These are phyloP conservation scores for Cerceris rybyensis DNA, from an alignment of 2,888 invertebrate genomes.

Conservation along the genomic window DNA sequence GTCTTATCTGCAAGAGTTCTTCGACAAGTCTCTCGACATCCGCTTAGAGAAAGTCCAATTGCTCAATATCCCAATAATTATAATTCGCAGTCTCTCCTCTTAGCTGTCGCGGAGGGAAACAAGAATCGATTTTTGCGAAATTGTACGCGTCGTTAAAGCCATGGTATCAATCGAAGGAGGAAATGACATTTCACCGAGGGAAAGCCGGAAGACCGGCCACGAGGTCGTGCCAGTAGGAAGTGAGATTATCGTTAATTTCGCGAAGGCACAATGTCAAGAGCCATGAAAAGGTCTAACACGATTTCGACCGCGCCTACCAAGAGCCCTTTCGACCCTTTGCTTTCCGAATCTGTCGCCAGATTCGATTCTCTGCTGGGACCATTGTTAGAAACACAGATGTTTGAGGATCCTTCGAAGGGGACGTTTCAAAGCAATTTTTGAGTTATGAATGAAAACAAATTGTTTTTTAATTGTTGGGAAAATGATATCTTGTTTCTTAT, in stretches of 20 bases:
- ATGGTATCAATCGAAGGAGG: slow-evolving; percentile 57
- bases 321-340: too few relatives aligned
- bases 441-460: too few relatives aligned
- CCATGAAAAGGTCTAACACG: slow-evolving; percentile 36
- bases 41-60: slow-evolving; percentile 29
- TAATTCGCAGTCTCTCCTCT: slow-evolving; percentile 7
- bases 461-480: too few relatives aligned
- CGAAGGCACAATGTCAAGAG: slow-evolving; percentile 54
- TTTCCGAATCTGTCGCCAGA: background rate
- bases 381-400: too few relatives aligned
- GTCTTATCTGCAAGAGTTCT: background rate
- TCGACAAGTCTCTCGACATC: background rate
- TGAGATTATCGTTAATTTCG: slow-evolving; percentile 29
- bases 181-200: slow-evolving; percentile 70
- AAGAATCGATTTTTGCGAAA: slow-evolving; percentile 57
- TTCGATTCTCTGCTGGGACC: too few relatives aligned
- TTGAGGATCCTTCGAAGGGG: too few relatives aligned
- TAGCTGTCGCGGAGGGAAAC: slow-evolving; percentile 14
- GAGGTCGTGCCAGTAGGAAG: slow-evolving; percentile 54
- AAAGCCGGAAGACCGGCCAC: slow-evolving; percentile 71
- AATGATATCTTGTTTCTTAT: too few relatives aligned
- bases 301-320: background rate
- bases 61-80: slow-evolving; percentile 10
- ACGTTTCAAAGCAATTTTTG: too few relatives aligned
- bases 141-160: slow-evolving; percentile 28